These are phyloP conservation scores for Stenodema calcarata DNA, from an alignment of 2,888 invertebrate species.

Conservation along the genomic window DNA sequence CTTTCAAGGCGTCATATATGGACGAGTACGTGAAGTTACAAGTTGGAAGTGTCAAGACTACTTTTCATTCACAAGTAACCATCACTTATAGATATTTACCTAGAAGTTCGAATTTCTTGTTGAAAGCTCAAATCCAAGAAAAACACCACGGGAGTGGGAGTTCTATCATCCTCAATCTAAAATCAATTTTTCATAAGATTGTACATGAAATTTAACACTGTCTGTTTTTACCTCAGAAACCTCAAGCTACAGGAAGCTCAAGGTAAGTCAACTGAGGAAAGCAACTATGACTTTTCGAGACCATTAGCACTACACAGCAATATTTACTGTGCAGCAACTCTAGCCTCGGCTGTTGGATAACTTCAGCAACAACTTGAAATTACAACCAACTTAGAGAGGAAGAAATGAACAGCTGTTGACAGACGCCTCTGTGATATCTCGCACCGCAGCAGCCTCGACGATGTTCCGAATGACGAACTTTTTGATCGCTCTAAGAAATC, in stretches of 20 bases:
- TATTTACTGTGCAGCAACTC: neutral
- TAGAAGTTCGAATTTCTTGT: too few relatives aligned
- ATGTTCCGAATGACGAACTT: constrained; percentile 99
- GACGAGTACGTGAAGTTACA: too few relatives aligned
- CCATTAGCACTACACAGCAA: neutral
- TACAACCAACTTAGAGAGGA: neutral
- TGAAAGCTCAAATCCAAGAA: too few relatives aligned
- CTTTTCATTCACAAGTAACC: too few relatives aligned
- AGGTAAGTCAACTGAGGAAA: neutral
- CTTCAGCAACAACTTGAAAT: neutral
- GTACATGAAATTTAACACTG: neutral
- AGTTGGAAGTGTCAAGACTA: too few relatives aligned
- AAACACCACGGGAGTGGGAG: too few relatives aligned
- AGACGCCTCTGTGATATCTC: constrained; percentile 97
- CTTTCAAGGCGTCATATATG: too few relatives aligned
- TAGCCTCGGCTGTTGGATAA: neutral
- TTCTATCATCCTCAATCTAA: too few relatives aligned
- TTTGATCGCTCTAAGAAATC: too few relatives aligned
- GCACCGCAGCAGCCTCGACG: constrained; percentile 99
- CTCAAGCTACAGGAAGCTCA: neutral
- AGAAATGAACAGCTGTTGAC: constrained; percentile 79
- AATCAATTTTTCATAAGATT: too few relatives aligned
- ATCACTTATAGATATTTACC: too few relatives aligned
- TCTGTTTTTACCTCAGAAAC: neutral
- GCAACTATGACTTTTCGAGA: neutral